Evolutionary conservation across 2,888 invertebrate species (phyloP), one percentile per base, ranked within the genome.

Genomic region (Drosophila quinaria): DNA sequence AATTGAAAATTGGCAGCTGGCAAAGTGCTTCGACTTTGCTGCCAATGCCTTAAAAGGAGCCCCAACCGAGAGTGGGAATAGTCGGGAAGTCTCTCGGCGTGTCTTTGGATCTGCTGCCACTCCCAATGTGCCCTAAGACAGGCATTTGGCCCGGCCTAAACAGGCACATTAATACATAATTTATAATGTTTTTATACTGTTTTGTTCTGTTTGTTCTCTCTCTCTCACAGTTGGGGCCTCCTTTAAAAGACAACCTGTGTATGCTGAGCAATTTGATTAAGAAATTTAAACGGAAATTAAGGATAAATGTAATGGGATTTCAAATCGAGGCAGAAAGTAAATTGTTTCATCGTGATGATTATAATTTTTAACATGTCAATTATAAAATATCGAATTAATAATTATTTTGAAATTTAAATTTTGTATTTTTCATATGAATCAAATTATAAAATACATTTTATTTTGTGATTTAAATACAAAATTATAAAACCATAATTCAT

Each of bases 101-200:
- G 50, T 42, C 51, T 33, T 55, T 65, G 70, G 72, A 58, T 19
- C 17, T 39, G 29, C 31, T 64, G 71, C 54, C 63, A 61, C 67
- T 44, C 61, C 63, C 74, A 51, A 15, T 33, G 75, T 37, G 63
- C 33, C 19, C 3, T 25, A 19, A 54, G 68, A 35, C 60, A 60
- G 51, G 69, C 77, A 62, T 70, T 56, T 55, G 81, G 81, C 78
- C 79, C 74, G 42, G 55, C 55, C 55, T 55, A 58, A 83, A 81
- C 78, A 74, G 90, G 76, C 89, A 90, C 90, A 89, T 90, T 90
- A 90, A 89, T 89, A 90, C 90, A 86, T 89, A 84, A 89, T 90
- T 79, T 84, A 87, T 90, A 89, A 89, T 90, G 85, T 88, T 83
- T 81, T 80, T 74, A 82, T 87, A 76, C 70, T 56, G 73, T 84